Base-by-base conservation (phyloP, 2,113 vertebrate genomes). In the Podiceps cristatus region DNA sequence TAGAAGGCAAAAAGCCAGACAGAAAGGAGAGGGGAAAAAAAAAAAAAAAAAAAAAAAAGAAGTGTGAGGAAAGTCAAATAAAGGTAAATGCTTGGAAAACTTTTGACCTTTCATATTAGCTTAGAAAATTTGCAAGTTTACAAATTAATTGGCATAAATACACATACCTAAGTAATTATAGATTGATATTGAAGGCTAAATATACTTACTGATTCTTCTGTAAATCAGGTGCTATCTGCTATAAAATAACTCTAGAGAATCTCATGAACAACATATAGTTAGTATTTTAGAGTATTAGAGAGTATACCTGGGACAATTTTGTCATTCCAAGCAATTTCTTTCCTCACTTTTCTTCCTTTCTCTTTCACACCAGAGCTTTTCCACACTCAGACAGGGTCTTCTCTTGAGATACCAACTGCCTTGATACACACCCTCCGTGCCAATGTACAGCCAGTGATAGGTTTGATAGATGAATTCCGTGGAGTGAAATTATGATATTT, bases 1-100 rank as follows among this genome's bases (percentile, higher is more conserved):
- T 81, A 47, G 90, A 58, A 76, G 31, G 45, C 56, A 96, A 75
- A 79, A 90, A 88, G 90, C 68, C 84, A 90, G 69, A 92, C 74
- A 83, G 82, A 63, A 95, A 95, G 66, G 88, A 85, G 42, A n/a
- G n/a, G n/a, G n/a, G n/a, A n/a, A n/a, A n/a, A n/a, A n/a, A n/a
- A n/a, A 7, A 33, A 11, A 67, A 37, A 37, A 37, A 37, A 37
- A 37, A 37, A 35, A 17, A 59, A 71, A 91, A 27, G n/a, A 47
- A 79, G 8, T 52, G 25, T 53, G 35, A 73, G 66, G 31, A 77
- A 62, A 73, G 76, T 73, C 73, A 93, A 94, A 73, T 76, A 55
- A 91, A 67, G 29, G 62, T 37, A 94, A 87, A 86, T 42, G 17
- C 33, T 55, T 79, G 27, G 45, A 47, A 77, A 77, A 68, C 49